A percentile compares a stretch with the other conserved stretches of the same genome.
These are phyloP conservation scores for Mesocentrotus franciscanus DNA, from an alignment of 53 echinoderm and acorn worm genomes.

Conservation along the genomic window DNA sequence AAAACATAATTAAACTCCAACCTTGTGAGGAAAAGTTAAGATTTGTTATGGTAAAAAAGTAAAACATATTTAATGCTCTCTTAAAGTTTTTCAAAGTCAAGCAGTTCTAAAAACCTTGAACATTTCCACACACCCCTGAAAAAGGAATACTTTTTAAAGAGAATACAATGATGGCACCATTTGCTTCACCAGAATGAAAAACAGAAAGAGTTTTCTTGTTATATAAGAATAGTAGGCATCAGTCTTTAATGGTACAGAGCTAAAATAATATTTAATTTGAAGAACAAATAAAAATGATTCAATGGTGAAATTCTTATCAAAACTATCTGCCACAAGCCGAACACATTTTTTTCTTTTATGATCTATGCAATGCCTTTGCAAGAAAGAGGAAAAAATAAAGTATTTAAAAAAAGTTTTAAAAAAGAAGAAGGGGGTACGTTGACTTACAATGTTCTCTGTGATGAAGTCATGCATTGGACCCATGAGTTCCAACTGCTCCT, in stretches of 20 bases:
- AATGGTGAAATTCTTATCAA: not conserved
- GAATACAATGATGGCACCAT: not conserved
- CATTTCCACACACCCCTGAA: not conserved
- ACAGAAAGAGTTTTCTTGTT: not conserved
- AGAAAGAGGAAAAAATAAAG: not conserved
- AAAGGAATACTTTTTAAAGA: not conserved
- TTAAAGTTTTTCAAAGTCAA: not conserved
- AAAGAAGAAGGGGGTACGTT: not conserved
- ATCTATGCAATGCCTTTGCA: not conserved
- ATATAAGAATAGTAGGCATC: not conserved
- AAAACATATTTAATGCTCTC: not conserved
- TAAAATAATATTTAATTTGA: not conserved
- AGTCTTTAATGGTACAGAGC: not conserved
- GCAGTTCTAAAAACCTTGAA: not conserved
- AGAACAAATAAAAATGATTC: not conserved
- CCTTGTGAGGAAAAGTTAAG: not conserved
- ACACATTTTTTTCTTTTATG: not conserved
- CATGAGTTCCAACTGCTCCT: conserved; percentile 76
- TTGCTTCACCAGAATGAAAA: not conserved
- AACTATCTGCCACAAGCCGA: not conserved
- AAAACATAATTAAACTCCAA: not conserved
- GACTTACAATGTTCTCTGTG: conserved; percentile 90
- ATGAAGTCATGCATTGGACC: conserved; percentile 79
- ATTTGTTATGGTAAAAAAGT: not conserved
- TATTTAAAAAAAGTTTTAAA: no score